Evolutionary conservation across 2,888 invertebrate genomes (phyloP), one percentile per base, ranked within the genome.

Genomic region (Pheosia tremula): DNA sequence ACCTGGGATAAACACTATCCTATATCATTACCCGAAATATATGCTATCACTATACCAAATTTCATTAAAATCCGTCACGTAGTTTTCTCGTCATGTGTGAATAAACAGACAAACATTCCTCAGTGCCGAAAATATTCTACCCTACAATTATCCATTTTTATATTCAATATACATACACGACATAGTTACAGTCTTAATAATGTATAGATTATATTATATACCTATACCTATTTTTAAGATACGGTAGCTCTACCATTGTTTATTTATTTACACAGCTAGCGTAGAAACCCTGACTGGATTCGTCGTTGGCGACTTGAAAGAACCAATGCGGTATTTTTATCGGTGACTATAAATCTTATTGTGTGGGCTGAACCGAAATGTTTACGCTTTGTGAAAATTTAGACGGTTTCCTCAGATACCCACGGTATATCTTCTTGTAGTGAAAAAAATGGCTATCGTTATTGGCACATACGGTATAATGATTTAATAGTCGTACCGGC

Each of bases 271-370:
- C 69, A 71, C 52, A 71, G 53, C 58, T 61, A 36, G 36, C 59
- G 66, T 61, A 65, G 62, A 80, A 74, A 76, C 71, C 61, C 60
- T 47, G 69, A 60, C 68, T 66, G 73, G 66, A 81, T 81, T 79
- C 73, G 75, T 75, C 74, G 78, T 75, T 79, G 77, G 77, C 78
- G 86, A 84, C 81, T 85, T 81, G 73, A 83, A 85, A 84, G 81
- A 85, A 83, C 79, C 81, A 71, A 80, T 83, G 87, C 65, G 87
- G 88, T 90, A 90, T 90, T 90, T 91, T 87, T 87, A 86, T 87
- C 85, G 82, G 77, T 81, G 86, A 86, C 80, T 82, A 88, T 90
- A 88, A 89, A 90, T 90, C 86, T 85, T 78, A 86, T 89, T 89
- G 90, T 90, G 90, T 90, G 89, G 89, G 90, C 73, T 74, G 84